phyloP scores from a whole-genome alignment of 2,797 vertebrate species.

The Lagodon rhomboides region DNA sequence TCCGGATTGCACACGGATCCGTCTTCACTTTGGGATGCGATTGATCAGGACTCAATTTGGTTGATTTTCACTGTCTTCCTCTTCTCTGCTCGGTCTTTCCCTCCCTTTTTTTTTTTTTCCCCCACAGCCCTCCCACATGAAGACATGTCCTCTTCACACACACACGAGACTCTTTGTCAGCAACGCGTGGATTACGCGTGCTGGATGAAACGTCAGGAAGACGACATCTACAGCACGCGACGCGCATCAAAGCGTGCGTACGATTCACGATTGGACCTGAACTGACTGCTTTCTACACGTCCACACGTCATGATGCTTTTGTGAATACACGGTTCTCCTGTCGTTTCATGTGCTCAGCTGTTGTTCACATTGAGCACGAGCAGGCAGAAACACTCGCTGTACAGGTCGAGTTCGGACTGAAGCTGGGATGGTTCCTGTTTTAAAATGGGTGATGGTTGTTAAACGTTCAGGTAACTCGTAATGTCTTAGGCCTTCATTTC shows the following conservation, averaged over 20 bases:
- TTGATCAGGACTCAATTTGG: conserved; percentile 42
- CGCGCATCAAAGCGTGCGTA: conserved; percentile 33
- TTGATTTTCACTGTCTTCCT: conserved; percentile 59
- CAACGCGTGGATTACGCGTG: conserved; percentile 28
- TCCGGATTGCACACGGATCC: conserved; percentile 38
- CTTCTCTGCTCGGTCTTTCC: conserved; percentile 35
- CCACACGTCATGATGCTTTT: conserved; percentile 38
- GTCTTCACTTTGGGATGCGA: conserved; percentile 36
- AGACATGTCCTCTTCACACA: conserved; percentile 32
- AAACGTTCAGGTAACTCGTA: conserved; percentile 64
- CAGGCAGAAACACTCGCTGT: conserved; percentile 48
- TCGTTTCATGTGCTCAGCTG: conserved; percentile 40
- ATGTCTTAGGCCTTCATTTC: conserved; percentile 63
- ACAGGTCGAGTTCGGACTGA: conserved; percentile 57
- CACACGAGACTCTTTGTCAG: conserved; percentile 18
- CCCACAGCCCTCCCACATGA: conserved; percentile 17
- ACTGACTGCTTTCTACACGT: conserved; percentile 39
- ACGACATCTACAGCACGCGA: conserved; percentile 26
- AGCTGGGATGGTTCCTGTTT: conserved; percentile 51
- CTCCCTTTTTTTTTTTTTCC: conserved; percentile 3
- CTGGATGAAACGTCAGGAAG: conserved; percentile 42
- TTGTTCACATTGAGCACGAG: conserved; percentile 60
- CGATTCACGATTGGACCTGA: conserved; percentile 45
- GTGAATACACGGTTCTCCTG: conserved; percentile 34
- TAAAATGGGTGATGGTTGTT: conserved; percentile 55